Conservation (phyloP, 2,113 vertebrate species). For the Maylandia zebra region DNA sequence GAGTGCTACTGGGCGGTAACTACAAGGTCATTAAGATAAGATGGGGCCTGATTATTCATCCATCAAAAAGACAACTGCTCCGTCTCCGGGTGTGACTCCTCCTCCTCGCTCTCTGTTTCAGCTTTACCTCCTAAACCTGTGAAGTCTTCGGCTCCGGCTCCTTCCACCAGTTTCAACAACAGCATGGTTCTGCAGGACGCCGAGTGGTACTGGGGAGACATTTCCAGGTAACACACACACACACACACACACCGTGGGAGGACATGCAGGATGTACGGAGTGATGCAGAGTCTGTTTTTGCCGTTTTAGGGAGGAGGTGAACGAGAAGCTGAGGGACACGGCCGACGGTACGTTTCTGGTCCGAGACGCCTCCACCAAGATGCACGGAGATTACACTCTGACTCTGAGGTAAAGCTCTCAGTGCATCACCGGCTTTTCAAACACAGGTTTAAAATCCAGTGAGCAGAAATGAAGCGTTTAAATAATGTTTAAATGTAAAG, state of each 20-base stretch:
- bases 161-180: constrained; percentile 90
- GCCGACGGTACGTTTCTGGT: constrained; percentile 97
- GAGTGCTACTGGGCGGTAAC: too few species aligned
- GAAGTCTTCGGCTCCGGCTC: constrained; percentile 75
- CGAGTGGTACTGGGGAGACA: constrained; percentile 99
- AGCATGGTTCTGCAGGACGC: constrained; percentile 95
- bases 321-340: constrained; percentile 96
- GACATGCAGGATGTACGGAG: not conserved
- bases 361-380: constrained; percentile 97
- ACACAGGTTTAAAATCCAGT: accelerated
- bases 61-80: not conserved
- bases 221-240: constrained; percentile 73
- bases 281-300: not conserved
- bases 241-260: not conserved
- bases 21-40: not conserved
- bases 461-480: not conserved
- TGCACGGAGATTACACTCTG: constrained; percentile 97
- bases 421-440: not conserved
- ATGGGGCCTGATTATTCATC: accelerated
- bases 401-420: constrained; percentile 80
- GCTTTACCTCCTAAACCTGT: constrained; percentile 94
- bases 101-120: constrained; percentile 37
- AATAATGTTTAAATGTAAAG: accelerated
- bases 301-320: constrained; percentile 87
- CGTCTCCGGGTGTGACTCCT: accelerated